Evolutionary conservation across 2,113 vertebrate species (phyloP), one percentile per base, ranked within the genome.

Genomic region (Scomber scombrus): DNA sequence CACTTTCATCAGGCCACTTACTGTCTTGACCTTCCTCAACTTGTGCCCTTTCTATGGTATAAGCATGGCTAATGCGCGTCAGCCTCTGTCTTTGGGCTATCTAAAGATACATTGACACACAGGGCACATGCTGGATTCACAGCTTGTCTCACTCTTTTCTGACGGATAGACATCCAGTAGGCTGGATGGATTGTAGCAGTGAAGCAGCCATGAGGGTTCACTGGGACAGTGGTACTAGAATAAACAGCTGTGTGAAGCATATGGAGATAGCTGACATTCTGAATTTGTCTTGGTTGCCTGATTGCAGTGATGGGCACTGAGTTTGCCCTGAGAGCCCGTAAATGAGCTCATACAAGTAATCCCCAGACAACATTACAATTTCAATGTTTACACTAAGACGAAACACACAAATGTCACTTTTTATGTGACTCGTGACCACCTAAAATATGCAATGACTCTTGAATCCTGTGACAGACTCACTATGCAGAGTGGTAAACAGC

Each of bases 221-320:
- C 11, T 3, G 7, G 64, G 69, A 29, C 21, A 63, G 21, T 56
- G 72, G 49, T 64, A 73, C 26, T 63, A 21, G 62, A 61, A 74
- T n/a, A 16, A 95, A 95, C 95, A 96, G 95, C 95, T 96, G 95
- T 87, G 91, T 74, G 45, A 93, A 93, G 92, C 95, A 95, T 95
- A 96, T 91, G 94, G 95, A 89, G 85, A 88, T 91, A 75, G 85
- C 93, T 95, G 91, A 88, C 88, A 90, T 84, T 87, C 89, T 63
- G 18, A 80, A 93, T 94, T 88, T 58, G 86, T 89, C 80, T 86
- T 77, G 81, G 89, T 95, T 94, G 91, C 92, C 94, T 93, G 94
- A 95, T 94, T 93, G 95, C 93, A 91, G 86, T 94, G 95, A 96
- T 93, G 94, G 94, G 95, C 93, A 89, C 83, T 87, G 87, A 93